Evolutionary conservation across 1,140 invertebrate genomes (phyloP).

Genomic region (Varroa destructor): DNA sequence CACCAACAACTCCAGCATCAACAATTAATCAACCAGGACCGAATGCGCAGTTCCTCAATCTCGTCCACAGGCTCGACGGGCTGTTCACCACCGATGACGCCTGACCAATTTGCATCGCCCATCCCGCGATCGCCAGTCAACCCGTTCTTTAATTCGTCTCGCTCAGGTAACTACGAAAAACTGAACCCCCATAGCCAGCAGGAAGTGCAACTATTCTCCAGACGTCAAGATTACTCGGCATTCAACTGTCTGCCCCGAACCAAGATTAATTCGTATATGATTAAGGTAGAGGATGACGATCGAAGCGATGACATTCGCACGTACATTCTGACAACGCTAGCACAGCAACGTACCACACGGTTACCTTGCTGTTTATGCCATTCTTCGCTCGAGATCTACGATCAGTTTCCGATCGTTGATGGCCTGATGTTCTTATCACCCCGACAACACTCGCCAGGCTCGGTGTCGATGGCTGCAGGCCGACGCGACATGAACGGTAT

Average conservation of each 20-base stretch:
- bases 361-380: constrained; percentile 78
- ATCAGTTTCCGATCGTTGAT: constrained; percentile 87
- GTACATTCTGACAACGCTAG: constrained; percentile 77
- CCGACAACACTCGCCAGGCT: constrained; percentile 64
- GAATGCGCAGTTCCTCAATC: constrained; percentile 37
- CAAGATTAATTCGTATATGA: constrained; percentile 95
- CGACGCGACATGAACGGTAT: constrained; percentile 40
- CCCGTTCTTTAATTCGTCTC: constrained; percentile 69
- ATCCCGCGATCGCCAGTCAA: constrained; percentile 79
- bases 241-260: constrained; percentile 83
- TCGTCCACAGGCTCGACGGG: constrained; percentile 32
- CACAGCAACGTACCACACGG: constrained; percentile 43
- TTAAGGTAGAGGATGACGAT: constrained; percentile 96
- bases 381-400: constrained; percentile 75
- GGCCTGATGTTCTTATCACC: constrained; percentile 94
- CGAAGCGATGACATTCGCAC: constrained; percentile 90
- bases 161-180: constrained; percentile 20
- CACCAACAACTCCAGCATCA: too few relatives aligned
- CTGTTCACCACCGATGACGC: constrained; percentile 31
- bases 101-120: constrained; percentile 43
- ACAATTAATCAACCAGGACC: constrained; percentile 33
- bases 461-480: constrained; percentile 63
- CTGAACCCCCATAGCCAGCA: neutral
- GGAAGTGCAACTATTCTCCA: constrained; percentile 59
- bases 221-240: constrained; percentile 78